A percentile compares a stretch with the other conserved stretches of the same genome.
Evolutionary conservation across 2,888 invertebrate species (phyloP).

Genomic region (Rambutsinella grinnellia): DNA sequence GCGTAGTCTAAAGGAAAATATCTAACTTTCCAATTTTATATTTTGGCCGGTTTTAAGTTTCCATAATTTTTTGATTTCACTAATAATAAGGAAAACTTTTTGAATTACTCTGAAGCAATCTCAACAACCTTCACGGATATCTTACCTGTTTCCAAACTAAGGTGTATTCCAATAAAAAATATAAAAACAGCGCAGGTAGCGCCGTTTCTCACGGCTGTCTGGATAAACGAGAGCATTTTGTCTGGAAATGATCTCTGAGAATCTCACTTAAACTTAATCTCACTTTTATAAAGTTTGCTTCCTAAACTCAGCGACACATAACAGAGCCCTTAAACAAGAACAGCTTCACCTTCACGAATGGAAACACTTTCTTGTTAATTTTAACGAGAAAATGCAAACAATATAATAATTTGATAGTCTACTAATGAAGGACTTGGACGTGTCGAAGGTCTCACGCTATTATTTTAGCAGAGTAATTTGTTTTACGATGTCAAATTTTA

Average conservation of each 20-base stretch:
- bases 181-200: neutral
- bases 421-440: conserved; percentile 13
- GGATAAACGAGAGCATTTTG: conserved; percentile 3
- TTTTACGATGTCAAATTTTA: neutral
- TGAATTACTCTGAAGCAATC: too few species aligned
- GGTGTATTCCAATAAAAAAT: conserved; percentile 1
- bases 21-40: too few species aligned
- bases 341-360: conserved; percentile 21
- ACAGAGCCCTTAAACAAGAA: neutral
- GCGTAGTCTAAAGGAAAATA: too few species aligned
- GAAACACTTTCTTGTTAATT: neutral
- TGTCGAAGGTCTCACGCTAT: conserved; percentile 16
- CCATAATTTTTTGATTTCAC: too few species aligned
- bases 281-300: neutral
- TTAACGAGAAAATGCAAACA: neutral
- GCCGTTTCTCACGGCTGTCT: neutral
- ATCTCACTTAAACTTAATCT: neutral
- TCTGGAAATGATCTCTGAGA: neutral
- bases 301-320: neutral
- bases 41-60: too few species aligned
- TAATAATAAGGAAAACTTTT: too few species aligned
- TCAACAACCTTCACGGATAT: neutral
- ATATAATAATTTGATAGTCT: neutral
- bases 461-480: neutral
- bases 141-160: conserved; percentile 24